phyloP scores from a whole-genome alignment of 2,797 vertebrate species.

The Melanotaenia maccullochi region DNA sequence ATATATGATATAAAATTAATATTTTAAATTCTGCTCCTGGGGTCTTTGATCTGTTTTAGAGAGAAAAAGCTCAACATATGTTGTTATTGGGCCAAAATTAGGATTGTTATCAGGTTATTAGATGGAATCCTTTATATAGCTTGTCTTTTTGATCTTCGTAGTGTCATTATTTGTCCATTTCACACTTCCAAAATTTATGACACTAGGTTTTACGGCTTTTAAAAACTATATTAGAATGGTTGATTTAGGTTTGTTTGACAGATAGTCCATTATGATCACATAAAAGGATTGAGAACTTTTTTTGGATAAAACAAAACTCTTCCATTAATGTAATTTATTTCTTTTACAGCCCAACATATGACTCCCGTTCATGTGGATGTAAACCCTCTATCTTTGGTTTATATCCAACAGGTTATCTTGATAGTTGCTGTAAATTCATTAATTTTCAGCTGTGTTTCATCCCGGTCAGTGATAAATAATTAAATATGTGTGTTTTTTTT shows the following conservation, averaged over 20 bases:
- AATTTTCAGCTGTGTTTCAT: constrained; percentile 3
- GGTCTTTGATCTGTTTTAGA: too few species aligned
- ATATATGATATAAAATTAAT: too few species aligned
- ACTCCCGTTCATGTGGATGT: constrained; percentile 25
- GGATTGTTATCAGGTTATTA: not conserved
- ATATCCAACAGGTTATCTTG: constrained; percentile 49
- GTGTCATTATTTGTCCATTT: not conserved
- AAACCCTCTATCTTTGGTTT: constrained; percentile 57
- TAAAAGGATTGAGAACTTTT: not conserved
- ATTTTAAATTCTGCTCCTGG: too few species aligned
- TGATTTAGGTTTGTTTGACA: too few species aligned
- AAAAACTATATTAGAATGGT: not conserved
- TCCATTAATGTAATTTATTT: not conserved
- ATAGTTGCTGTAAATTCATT: constrained; percentile 60
- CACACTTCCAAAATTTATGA: not conserved
- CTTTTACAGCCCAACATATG: not conserved
- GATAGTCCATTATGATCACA: not conserved
- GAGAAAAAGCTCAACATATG: too few species aligned
- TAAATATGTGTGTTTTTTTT: not conserved
- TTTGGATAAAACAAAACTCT: not conserved
- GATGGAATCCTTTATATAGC: not conserved
- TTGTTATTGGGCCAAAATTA: not conserved
- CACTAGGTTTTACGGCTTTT: not conserved
- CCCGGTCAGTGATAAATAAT: constrained; percentile 26
- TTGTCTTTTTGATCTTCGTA: not conserved